phyloP scores from a whole-genome alignment of 2,888 invertebrate genomes.

The Apodemia duryi region DNA sequence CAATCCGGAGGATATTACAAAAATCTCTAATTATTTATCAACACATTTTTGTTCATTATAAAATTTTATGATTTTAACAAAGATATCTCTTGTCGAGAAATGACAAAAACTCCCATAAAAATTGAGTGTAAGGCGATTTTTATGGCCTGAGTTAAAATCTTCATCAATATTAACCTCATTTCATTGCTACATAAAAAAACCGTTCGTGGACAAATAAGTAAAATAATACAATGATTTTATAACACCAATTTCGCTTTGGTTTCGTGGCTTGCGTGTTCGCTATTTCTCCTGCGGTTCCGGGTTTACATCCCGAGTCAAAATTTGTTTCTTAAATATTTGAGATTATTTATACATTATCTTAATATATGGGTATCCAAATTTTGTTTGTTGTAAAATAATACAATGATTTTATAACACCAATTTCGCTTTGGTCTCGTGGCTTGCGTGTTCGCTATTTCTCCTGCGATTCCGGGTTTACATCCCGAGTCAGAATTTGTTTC shows the following conservation, averaged over 20 bases:
- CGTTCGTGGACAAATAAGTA: background rate
- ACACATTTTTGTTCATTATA: background rate
- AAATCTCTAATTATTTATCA: conserved; percentile 8
- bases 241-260: no score
- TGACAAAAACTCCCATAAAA: background rate
- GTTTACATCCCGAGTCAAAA: no score
- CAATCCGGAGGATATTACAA: background rate
- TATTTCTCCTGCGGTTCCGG: no score
- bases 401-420: background rate
- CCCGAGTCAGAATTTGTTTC: no score
- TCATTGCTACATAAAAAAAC: background rate
- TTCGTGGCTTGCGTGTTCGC: no score
- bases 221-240: background rate
- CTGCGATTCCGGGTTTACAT: no score
- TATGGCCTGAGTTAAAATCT: background rate
- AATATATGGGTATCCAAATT: no score
- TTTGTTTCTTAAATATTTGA: no score
- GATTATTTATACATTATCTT: no score
- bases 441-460: no score
- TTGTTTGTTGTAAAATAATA: no score
- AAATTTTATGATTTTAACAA: conserved; percentile 9
- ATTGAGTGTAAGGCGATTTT: conserved; percentile 1
- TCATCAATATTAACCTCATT: background rate
- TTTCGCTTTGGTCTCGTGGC: no score
- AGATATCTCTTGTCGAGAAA: conserved; percentile 5